phyloP scores from a whole-genome alignment of 1,140 invertebrate species.

The Meloidogyne floridensis region DNA sequence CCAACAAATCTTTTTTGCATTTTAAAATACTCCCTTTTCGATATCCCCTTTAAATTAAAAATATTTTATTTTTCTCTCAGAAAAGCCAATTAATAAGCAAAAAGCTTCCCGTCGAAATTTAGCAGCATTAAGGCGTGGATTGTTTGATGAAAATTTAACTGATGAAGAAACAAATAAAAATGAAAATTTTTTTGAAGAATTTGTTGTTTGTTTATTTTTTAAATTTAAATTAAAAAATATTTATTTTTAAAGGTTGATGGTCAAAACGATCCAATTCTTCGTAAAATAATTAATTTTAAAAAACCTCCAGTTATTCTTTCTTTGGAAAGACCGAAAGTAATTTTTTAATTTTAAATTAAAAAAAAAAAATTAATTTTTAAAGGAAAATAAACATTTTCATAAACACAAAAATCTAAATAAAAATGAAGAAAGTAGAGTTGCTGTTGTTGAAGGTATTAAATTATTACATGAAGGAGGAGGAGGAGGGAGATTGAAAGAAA shows the following conservation, averaged over 20 bases:
- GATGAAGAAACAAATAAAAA: background rate
- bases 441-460: background rate
- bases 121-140: conserved; percentile 32
- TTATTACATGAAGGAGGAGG: conserved; percentile 5
- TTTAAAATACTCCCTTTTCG: too few relatives aligned
- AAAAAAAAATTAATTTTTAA: background rate
- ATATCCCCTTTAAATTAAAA: background rate
- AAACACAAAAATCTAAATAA: background rate
- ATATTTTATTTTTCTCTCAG: background rate
- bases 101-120: conserved; percentile 45
- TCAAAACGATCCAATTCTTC: conserved; percentile 30
- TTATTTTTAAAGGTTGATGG: conserved; percentile 14
- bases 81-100: conserved; percentile 25
- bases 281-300: conserved; percentile 28
- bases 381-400: background rate
- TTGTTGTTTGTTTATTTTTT: conserved; percentile 13
- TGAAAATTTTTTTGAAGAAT: background rate
- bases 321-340: conserved; percentile 21
- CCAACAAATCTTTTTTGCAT: too few relatives aligned
- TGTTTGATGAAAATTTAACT: background rate
- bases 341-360: background rate
- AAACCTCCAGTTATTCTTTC: conserved; percentile 31
- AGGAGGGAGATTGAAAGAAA: background rate
- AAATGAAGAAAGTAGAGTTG: background rate
- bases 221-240: background rate